A percentile compares a stretch with the other conserved stretches of the same genome.
Evolutionary conservation across 2,888 invertebrate genomes (phyloP).

Genomic region (Melanophora roralis): DNA sequence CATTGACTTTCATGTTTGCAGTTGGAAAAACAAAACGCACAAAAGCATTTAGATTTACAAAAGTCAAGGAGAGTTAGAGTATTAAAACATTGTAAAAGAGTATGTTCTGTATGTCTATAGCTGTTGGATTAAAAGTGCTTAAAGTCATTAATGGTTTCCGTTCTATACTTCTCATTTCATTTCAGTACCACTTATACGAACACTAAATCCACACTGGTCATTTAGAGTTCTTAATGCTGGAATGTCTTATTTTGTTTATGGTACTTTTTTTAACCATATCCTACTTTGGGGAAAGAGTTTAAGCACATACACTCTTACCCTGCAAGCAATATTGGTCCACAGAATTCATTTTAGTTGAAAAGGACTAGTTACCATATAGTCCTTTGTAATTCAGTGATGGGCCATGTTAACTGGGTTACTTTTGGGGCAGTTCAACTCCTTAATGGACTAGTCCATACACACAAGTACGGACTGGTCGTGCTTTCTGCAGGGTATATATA

Average conservation of each 20-base stretch:
- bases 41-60: not conserved
- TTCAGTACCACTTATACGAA: not conserved
- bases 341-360: too few species aligned
- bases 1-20: constrained; percentile 47
- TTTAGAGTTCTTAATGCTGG: constrained; percentile 33
- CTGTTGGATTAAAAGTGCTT: constrained; percentile 62
- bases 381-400: too few species aligned
- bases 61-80: not conserved
- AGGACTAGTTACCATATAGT: too few species aligned
- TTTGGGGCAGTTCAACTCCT: too few species aligned
- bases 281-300: too few species aligned
- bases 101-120: constrained; percentile 42
- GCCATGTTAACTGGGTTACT: too few species aligned
- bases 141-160: constrained; percentile 63
- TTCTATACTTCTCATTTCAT: constrained; percentile 35
- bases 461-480: too few species aligned
- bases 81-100: constrained; percentile 6
- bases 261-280: too few species aligned
- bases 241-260: constrained; percentile 4
- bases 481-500: too few species aligned
- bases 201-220: constrained; percentile 29
- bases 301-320: too few species aligned
- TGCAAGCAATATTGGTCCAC: too few species aligned
- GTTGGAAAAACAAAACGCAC: not conserved
- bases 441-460: too few species aligned